Percentiles rank a stretch among this genome's conserved stretches.
Conservation (phyloP, 2,797 vertebrate species). For the Chloroceryle amazona region DNA sequence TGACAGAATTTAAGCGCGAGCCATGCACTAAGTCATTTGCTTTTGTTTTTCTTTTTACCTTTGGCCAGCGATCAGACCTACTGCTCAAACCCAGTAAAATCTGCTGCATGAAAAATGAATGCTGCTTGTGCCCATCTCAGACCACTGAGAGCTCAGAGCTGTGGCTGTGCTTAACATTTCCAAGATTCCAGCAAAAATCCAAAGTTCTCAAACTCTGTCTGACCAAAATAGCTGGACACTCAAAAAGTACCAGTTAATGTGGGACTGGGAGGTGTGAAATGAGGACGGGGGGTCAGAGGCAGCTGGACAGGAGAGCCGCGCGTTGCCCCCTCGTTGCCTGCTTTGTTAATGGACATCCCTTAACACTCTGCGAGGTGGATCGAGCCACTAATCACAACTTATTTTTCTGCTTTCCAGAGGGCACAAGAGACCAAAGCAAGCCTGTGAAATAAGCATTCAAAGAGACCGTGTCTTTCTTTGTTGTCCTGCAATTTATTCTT, state of each 20-base stretch:
- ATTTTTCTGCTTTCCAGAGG: background rate
- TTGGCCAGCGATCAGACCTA: background rate
- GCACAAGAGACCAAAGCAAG: background rate
- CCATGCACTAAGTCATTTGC: background rate
- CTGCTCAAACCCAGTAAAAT: background rate
- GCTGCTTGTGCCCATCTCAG: background rate
- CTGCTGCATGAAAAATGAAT: background rate
- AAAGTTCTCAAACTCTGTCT: background rate
- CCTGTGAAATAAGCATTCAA: background rate
- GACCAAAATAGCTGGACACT: background rate
- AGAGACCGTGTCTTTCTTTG: background rate
- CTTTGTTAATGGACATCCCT: background rate
- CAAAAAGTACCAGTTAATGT: background rate
- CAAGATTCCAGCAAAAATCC: background rate
- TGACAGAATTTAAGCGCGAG: background rate
- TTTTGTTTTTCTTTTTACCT: background rate
- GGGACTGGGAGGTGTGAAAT: background rate
- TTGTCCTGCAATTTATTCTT: background rate
- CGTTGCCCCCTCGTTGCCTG: accelerated
- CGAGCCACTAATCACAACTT: background rate
- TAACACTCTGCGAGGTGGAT: background rate
- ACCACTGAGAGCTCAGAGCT: background rate
- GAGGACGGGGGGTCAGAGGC: background rate
- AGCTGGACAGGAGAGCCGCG: background rate
- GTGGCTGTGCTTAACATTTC: background rate